Evolutionary conservation across 2,113 vertebrate species (phyloP), one percentile per base, ranked within the genome.

Genomic region (Alosa alosa): DNA sequence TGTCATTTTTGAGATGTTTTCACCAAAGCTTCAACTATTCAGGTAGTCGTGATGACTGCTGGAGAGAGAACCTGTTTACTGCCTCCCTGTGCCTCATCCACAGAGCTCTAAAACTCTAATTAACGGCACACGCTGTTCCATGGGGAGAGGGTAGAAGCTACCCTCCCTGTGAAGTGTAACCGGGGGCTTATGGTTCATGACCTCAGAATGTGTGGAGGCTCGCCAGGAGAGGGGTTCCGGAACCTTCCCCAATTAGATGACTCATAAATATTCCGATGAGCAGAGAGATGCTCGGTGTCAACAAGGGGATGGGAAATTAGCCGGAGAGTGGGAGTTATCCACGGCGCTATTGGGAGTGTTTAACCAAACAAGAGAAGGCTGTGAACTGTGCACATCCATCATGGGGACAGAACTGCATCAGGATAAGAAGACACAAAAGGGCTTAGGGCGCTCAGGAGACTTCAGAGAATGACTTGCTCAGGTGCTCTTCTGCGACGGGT

Each of bases 261-360:
- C 36, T 47, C 82, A 86, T 83, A 45, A 83, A 86, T 85, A 88
- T 83, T 86, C 72, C 25, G 25, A 25, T 31, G 46, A 81, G 31
- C 25, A 47, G 39, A 52, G 57, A 25, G 55, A 84, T 49, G 20
- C 46, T 72, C 6, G 13, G 60, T 39, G 82, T 72, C 64, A 72
- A 72, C 64, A 72, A 18, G 64, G 64, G 64, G 8, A 10, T 25
- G 0, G 64, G 60, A 72, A 31, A 72, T 72, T 72, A 72, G 25
- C 64, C 64, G 8, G 64, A 13, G 25, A 72, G 64, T 72, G 64
- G 64, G 64, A 36, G 64, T 36, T 25, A 72, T 25, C 57, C 57
- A 64, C 9, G 0, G 22, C 22, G 22, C 22, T 9, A 20, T 9
- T 25, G 11, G 11, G 64, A 36, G 10, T 31, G 25, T 36, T 72